Conservation (phyloP, 2,888 invertebrate species). For the Pegoplata infirma region DNA sequence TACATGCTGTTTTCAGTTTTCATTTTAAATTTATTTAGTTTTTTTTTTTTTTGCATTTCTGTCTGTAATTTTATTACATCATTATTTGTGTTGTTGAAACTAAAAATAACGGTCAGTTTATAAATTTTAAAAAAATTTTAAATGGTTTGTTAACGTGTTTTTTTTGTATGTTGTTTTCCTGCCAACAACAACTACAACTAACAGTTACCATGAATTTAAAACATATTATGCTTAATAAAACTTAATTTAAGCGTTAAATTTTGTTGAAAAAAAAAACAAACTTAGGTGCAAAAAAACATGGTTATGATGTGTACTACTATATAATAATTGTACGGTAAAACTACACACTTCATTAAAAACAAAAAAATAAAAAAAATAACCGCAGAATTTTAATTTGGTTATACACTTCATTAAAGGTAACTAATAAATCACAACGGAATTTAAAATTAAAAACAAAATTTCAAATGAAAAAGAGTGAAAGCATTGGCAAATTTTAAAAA, state of each 20-base stretch:
- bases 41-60: neutral
- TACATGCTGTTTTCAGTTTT: neutral
- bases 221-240: neutral
- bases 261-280: neutral
- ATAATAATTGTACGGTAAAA: neutral
- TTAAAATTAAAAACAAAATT: too few species aligned
- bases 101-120: neutral
- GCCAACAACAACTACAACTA: too few species aligned
- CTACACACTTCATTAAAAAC: too few species aligned
- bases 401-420: neutral
- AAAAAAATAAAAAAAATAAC: neutral
- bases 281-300: neutral
- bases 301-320: neutral
- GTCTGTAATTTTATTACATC: neutral
- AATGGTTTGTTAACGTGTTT: neutral
- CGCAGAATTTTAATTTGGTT: neutral
- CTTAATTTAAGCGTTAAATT: neutral
- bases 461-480: too few species aligned
- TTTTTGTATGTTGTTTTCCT: neutral
- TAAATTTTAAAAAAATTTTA: neutral
- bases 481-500: too few species aligned
- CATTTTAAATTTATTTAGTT: neutral
- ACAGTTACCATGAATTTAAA: neutral
- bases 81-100: neutral
- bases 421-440: too few species aligned